Percentiles rank a stretch among this genome's conserved stretches.
These are phyloP conservation scores for Uromys caudimaculatus DNA, from an alignment of 2,797 vertebrate genomes.

Conservation along the genomic window DNA sequence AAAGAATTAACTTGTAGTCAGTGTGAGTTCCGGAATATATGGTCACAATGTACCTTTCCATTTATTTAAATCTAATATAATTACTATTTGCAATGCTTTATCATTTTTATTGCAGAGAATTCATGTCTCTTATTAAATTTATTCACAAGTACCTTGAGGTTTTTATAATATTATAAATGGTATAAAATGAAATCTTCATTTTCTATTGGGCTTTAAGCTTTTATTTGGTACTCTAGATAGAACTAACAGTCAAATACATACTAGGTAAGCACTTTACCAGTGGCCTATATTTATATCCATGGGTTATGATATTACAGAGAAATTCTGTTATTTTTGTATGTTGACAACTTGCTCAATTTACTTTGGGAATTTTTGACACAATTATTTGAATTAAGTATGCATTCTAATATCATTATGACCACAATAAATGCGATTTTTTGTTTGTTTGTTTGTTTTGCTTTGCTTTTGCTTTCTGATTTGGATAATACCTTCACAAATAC, in stretches of 20 bases:
- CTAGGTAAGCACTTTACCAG: neutral
- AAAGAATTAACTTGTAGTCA: neutral
- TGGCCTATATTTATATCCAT: neutral
- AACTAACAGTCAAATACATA: neutral
- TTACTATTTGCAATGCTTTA: neutral
- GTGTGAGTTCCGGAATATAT: neutral
- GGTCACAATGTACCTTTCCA: neutral
- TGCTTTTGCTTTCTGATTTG: neutral
- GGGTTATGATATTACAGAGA: neutral
- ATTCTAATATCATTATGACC: neutral
- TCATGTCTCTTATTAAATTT: neutral
- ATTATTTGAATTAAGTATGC: neutral
- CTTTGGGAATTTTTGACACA: neutral
- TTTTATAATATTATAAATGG: neutral
- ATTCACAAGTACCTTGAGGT: neutral
- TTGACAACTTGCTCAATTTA: neutral
- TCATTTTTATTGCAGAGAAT: neutral
- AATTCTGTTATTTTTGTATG: neutral
- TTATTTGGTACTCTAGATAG: neutral
- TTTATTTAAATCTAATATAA: neutral
- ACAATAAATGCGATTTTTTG: neutral
- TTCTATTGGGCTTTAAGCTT: neutral
- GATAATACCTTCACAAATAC: neutral
- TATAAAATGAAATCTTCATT: neutral
- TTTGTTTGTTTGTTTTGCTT: neutral